Base-by-base conservation (phyloP, 2,797 vertebrate species). In the Gallinago stenura region DNA sequence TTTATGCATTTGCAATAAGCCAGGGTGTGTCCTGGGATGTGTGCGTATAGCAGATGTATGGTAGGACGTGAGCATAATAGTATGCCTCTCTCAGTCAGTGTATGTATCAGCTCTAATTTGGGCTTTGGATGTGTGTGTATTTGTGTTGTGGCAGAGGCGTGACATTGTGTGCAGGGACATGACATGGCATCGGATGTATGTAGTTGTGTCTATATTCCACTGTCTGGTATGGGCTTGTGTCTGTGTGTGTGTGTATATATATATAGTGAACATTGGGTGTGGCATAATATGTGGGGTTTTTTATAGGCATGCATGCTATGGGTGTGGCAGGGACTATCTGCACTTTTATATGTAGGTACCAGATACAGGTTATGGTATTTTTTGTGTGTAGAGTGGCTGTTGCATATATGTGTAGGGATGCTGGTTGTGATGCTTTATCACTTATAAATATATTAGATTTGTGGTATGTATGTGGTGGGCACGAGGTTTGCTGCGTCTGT, bases 251-350 rank as follows among this genome's bases (percentile, higher is more conserved):
- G 4, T 8, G 17, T 18, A 41, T 41, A 41, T 57, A 9, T 54
- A 22, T 66, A n/a, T 50, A 73, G 85, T 62, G 85, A 90, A 33
- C 53, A 13, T 2, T 65, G 83, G 89, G 80, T 81, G 88, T 88
- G 90, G 84, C 28, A 35, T 69, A 56, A 61, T 61, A 45, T 8
- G 37, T 87, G 82, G 79, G 12, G 91, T 35, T 91, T 95, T 93
- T 87, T 78, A 37, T 62, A 58, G 72, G 77, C 71, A 50, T 24
- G 68, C 68, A 12, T 79, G 81, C 56, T 48, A 1, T 45, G 89
- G 86, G 83, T 82, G 89, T 80, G 87, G 89, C 48, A 41, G 33
- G 82, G 80, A 68, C 90, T 83, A 71, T 81, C 83, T 48, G 20
- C 72, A 10, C 71, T 65, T 73, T 24, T 51, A 1, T 80, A 31